Percentiles rank a stretch among this genome's conserved stretches.
Conservation (phyloP, 2,797 vertebrate species). For the Clarias pachynema region DNA sequence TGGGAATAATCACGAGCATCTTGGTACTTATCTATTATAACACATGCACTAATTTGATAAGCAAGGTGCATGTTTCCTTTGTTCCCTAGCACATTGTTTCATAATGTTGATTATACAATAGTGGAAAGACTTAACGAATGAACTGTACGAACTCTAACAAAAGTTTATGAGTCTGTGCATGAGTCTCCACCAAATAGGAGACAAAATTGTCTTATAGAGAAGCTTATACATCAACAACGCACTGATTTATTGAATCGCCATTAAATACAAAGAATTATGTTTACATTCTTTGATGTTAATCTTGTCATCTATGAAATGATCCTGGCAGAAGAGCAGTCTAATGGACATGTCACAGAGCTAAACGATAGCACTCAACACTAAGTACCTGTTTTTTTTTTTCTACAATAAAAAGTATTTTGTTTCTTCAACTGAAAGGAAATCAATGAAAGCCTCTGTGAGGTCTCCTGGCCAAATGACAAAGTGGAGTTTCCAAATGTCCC, state of each 20-base stretch:
- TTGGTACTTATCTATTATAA: not conserved
- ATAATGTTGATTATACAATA: slow-evolving; percentile 2
- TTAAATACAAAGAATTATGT: slow-evolving; percentile 3
- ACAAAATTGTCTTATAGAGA: slow-evolving; percentile 19
- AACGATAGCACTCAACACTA: not conserved
- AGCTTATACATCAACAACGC: not conserved
- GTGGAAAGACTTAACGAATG: not conserved
- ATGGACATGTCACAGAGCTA: slow-evolving; percentile 24
- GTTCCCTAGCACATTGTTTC: not conserved
- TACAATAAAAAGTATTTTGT: slow-evolving; percentile 45
- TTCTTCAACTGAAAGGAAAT: slow-evolving; percentile 56
- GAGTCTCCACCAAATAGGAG: slow-evolving; percentile 11
- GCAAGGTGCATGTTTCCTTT: not conserved
- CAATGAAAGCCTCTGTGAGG: slow-evolving; percentile 53
- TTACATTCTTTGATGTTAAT: slow-evolving; percentile 33
- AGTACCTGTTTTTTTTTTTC: slow-evolving; percentile 29
- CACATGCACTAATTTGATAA: not conserved
- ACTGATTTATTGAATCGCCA: slow-evolving; percentile 23
- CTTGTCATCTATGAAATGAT: slow-evolving; percentile 24
- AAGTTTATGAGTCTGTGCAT: not conserved
- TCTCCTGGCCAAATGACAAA: slow-evolving; percentile 45
- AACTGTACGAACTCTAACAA: not conserved
- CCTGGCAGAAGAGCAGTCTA: slow-evolving; percentile 29
- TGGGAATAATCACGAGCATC: not conserved
- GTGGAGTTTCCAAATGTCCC: slow-evolving; percentile 16